Conservation (phyloP, 2,113 vertebrate species). For the Craseonycteris thonglongyai region DNA sequence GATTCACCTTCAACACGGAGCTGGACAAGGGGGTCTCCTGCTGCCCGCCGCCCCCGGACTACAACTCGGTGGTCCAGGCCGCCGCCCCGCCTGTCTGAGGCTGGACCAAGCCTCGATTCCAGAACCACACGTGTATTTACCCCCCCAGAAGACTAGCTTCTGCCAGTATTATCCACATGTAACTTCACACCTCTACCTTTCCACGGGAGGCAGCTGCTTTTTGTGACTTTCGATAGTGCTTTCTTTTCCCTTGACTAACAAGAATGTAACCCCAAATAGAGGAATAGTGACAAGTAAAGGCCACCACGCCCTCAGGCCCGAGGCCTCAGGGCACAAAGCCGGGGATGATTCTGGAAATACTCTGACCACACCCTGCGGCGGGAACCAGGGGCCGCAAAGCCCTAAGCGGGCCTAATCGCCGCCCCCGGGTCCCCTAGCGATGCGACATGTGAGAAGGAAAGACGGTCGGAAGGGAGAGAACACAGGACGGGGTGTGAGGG, state of each 20-base stretch:
- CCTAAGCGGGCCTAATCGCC: too few species aligned
- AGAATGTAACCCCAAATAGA: slow-evolving; percentile 59
- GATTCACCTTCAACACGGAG: background rate
- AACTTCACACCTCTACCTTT: slow-evolving; percentile 3
- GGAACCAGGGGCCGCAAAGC: background rate
- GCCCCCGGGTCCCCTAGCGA: background rate
- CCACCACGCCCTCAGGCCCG: background rate
- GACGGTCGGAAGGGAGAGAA: background rate
- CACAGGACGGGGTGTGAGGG: background rate
- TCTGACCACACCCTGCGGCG: background rate
- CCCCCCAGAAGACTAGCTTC: slow-evolving; percentile 28
- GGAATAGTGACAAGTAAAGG: background rate
- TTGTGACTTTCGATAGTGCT: slow-evolving; percentile 35
- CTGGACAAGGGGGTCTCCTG: slow-evolving; percentile 66
- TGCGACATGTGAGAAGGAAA: background rate
- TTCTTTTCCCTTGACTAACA: slow-evolving; percentile 61
- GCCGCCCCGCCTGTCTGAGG: slow-evolving; percentile 74
- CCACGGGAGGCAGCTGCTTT: slow-evolving; percentile 21
- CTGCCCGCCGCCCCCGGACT: slow-evolving; percentile 74
- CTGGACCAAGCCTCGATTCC: background rate
- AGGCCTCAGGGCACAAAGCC: background rate
- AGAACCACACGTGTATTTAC: slow-evolving; percentile 33
- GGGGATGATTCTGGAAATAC: background rate
- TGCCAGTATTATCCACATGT: slow-evolving; percentile 39
- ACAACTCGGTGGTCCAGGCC: slow-evolving; percentile 81